Conservation (phyloP, 2,888 invertebrate species). For the Margaritifera margaritifera region DNA sequence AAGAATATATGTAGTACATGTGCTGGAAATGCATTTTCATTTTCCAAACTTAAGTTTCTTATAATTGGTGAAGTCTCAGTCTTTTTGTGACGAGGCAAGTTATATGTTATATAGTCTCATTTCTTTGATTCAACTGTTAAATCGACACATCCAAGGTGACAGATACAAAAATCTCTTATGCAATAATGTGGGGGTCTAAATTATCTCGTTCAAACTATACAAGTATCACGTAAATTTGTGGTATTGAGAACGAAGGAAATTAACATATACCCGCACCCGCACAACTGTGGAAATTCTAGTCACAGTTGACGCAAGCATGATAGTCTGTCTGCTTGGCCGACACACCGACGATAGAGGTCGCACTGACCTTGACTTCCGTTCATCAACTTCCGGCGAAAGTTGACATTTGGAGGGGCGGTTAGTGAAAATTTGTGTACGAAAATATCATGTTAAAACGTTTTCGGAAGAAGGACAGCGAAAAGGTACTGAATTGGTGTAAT, state of each 20-base stretch:
- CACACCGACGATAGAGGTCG: conserved; percentile 40
- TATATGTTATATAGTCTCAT: too few relatives aligned
- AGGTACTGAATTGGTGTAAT: conserved; percentile 24
- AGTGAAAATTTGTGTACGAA: background rate
- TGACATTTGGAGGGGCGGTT: background rate
- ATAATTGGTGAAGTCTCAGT: too few relatives aligned
- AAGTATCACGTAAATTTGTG: too few relatives aligned
- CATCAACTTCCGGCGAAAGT: background rate
- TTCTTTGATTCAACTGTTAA: too few relatives aligned
- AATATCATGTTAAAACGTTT: conserved; percentile 45
- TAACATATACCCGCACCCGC: conserved; percentile 31
- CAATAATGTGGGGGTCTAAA: too few relatives aligned
- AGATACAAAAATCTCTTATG: too few relatives aligned
- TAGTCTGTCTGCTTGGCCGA: conserved; percentile 24
- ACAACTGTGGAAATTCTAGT: conserved; percentile 40
- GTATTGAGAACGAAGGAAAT: too few relatives aligned
- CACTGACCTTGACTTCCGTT: conserved; percentile 35
- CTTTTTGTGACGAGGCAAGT: too few relatives aligned
- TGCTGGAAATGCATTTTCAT: too few relatives aligned
- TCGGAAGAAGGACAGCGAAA: conserved; percentile 46
- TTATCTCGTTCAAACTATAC: too few relatives aligned
- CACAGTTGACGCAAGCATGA: conserved; percentile 51
- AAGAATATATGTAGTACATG: background rate
- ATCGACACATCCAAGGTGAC: too few relatives aligned
- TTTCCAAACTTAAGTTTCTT: too few relatives aligned